These are phyloP conservation scores for Philereme transversata DNA, from an alignment of 2,888 invertebrate species.

Conservation along the genomic window DNA sequence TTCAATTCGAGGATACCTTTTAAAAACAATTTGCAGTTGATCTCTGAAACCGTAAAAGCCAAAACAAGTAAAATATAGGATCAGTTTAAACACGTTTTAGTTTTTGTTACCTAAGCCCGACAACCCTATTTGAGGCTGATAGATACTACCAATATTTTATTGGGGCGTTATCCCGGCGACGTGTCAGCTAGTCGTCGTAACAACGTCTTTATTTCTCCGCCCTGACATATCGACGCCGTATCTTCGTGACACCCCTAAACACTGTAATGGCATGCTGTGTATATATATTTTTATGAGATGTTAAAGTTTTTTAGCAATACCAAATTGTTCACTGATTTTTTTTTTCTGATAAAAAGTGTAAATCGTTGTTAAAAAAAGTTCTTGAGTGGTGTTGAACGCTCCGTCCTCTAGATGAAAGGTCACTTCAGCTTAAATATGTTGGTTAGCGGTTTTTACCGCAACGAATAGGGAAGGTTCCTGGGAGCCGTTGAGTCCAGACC, in stretches of 20 bases:
- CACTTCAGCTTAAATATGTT: too few relatives aligned
- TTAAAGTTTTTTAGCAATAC: constrained; percentile 16
- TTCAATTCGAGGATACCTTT: background rate
- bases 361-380: too few relatives aligned
- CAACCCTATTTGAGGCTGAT: constrained; percentile 10
- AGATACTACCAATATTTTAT: constrained; percentile 25
- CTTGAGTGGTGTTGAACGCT: too few relatives aligned
- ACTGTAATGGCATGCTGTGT: constrained; percentile 12
- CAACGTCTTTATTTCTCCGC: constrained; percentile 19
- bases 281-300: constrained; percentile 16
- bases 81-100: background rate
- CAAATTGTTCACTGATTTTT: constrained; percentile 1
- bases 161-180: constrained; percentile 14
- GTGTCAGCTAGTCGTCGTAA: constrained; percentile 15
- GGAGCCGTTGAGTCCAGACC: too few relatives aligned
- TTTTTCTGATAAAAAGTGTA: too few relatives aligned
- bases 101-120: background rate
- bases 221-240: constrained; percentile 14
- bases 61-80: background rate
- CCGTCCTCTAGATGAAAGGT: too few relatives aligned
- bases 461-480: too few relatives aligned
- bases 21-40: background rate
- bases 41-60: background rate
- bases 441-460: too few relatives aligned
- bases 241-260: constrained; percentile 25